These are phyloP conservation scores for Odontocerum albicorne DNA, from an alignment of 2,888 invertebrate genomes.

Conservation along the genomic window DNA sequence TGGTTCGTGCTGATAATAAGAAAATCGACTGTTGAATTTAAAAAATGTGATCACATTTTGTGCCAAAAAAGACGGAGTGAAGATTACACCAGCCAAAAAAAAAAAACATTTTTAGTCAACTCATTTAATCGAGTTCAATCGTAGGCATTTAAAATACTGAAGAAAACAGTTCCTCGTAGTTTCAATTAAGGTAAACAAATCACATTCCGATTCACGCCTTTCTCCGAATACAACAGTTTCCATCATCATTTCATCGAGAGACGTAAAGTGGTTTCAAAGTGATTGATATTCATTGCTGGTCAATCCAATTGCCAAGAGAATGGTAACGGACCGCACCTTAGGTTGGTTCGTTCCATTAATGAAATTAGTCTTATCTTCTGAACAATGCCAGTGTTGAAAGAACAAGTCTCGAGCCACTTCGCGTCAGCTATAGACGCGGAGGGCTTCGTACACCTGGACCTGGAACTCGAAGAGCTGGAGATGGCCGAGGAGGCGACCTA, in stretches of 20 bases:
- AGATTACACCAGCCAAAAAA: neutral
- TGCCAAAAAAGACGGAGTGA: too few relatives aligned
- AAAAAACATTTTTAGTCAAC: neutral
- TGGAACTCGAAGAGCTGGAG: conserved; percentile 29
- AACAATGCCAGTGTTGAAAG: conserved; percentile 33
- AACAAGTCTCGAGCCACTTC: conserved; percentile 21
- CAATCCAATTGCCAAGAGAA: too few relatives aligned
- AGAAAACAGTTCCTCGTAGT: neutral
- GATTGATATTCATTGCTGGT: too few relatives aligned
- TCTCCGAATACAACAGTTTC: neutral
- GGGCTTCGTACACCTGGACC: conserved; percentile 32
- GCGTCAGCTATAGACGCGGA: conserved; percentile 29
- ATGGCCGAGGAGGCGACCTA: conserved; percentile 8
- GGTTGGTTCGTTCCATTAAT: conserved; percentile 1
- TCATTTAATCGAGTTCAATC: neutral
- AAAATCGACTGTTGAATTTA: too few relatives aligned
- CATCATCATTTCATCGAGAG: neutral
- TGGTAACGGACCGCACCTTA: neutral
- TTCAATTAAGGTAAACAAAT: neutral
- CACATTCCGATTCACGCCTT: neutral
- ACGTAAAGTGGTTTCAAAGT: too few relatives aligned
- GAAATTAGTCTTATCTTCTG: neutral
- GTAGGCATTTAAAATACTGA: neutral
- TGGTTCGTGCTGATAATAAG: neutral
- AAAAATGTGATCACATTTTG: too few relatives aligned